These are phyloP conservation scores for Edolisoma coerulescens DNA, from an alignment of 2,113 vertebrate genomes.

Conservation along the genomic window DNA sequence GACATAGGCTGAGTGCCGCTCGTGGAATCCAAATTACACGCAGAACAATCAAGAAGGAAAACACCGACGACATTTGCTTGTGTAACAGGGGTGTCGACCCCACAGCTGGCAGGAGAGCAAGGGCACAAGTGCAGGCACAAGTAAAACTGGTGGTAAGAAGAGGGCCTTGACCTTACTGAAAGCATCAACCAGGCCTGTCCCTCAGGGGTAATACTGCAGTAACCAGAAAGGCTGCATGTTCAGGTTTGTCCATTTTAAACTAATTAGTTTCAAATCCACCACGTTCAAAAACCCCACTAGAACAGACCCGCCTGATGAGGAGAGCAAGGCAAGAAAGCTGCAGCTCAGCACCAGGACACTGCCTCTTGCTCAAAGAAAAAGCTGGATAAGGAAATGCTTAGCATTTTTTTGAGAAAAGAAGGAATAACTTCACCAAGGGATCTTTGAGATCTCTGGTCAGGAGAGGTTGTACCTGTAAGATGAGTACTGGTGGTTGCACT, in stretches of 20 bases:
- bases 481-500: not conserved
- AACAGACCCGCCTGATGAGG: not conserved
- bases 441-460: not conserved
- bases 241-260: not conserved
- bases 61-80: not conserved
- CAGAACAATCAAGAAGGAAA: slow-evolving; percentile 31
- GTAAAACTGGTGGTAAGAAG: not conserved
- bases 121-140: not conserved
- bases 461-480: not conserved
- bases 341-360: not conserved
- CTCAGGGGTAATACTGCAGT: not conserved
- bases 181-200: not conserved
- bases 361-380: not conserved
- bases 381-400: not conserved
- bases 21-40: not conserved
- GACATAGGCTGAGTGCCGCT: slow-evolving; percentile 1
- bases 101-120: not conserved
- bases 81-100: not conserved
- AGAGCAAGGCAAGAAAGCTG: not conserved
- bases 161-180: not conserved
- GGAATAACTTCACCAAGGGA: not conserved
- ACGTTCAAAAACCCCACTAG: not conserved
- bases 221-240: not conserved
- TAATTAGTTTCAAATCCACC: not conserved
- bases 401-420: not conserved